Evolutionary conservation across 2,797 vertebrate genomes (phyloP).

Genomic region (Microctenopoma steveboyesi): DNA sequence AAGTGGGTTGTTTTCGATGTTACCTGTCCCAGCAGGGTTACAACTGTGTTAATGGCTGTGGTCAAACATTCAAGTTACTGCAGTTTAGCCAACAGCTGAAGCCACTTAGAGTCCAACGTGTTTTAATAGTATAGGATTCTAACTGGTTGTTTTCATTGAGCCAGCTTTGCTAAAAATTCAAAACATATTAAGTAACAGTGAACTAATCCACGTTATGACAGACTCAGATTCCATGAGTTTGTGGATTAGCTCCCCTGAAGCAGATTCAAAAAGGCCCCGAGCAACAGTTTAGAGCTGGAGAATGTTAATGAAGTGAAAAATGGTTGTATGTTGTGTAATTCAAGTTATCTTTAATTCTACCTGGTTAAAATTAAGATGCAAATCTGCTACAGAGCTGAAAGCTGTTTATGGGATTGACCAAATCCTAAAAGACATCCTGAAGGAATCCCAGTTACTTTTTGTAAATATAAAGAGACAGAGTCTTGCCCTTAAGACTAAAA

Average conservation of each 20-base stretch:
- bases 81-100: constrained; percentile 20
- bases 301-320: constrained; percentile 3
- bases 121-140: constrained; percentile 26
- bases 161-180: constrained; percentile 34
- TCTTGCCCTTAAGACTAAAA: too few relatives aligned
- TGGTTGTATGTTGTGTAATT: background rate
- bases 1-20: constrained; percentile 17
- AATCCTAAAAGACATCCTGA: too few relatives aligned
- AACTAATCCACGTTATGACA: background rate
- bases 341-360: background rate
- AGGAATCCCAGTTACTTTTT: too few relatives aligned
- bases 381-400: background rate
- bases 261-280: constrained; percentile 7
- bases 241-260: constrained; percentile 23
- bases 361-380: background rate
- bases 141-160: constrained; percentile 30
- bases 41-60: background rate
- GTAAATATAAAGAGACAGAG: too few relatives aligned
- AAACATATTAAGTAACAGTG: constrained; percentile 55
- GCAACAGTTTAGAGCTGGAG: constrained; percentile 16
- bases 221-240: constrained; percentile 12
- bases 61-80: constrained; percentile 8
- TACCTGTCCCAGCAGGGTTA: background rate
- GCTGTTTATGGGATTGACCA: too few relatives aligned
- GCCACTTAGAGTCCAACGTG: constrained; percentile 7